A percentile compares a stretch with the other conserved stretches of the same genome.
phyloP scores from a whole-genome alignment of 1,140 invertebrate species.

The Dreissena rostriformis region DNA sequence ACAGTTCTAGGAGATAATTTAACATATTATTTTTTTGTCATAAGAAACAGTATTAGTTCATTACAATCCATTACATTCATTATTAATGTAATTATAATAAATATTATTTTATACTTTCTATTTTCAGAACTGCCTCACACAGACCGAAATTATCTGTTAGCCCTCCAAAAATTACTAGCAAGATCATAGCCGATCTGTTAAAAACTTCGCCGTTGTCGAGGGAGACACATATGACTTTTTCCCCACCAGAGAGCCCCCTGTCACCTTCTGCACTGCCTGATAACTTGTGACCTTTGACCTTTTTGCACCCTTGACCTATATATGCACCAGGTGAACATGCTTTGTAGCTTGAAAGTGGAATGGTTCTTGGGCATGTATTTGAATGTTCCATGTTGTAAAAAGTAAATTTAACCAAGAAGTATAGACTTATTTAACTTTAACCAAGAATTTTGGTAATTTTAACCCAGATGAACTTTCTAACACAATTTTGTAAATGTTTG shows the following conservation, averaged over 20 bases:
- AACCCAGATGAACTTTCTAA: too few species aligned
- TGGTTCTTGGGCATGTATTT: slow-evolving; percentile 9
- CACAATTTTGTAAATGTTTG: too few species aligned
- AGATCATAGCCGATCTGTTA: slow-evolving; percentile 66
- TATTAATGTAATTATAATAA: neutral
- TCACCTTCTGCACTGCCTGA: slow-evolving; percentile 57
- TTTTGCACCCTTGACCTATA: slow-evolving; percentile 25
- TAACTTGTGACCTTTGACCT: slow-evolving; percentile 46
- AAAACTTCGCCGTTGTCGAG: slow-evolving; percentile 53
- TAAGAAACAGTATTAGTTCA: too few species aligned
- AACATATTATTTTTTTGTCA: too few species aligned
- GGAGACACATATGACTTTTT: slow-evolving; percentile 19
- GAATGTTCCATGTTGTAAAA: slow-evolving; percentile 10
- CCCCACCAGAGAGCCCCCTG: slow-evolving; percentile 21
- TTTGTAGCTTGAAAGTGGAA: slow-evolving; percentile 37
- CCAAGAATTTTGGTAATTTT: too few species aligned
- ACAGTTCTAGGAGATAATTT: too few species aligned
- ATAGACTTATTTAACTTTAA: too few species aligned
- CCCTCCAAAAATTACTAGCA: slow-evolving; percentile 70
- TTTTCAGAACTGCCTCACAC: slow-evolving; percentile 64
- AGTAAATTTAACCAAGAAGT: too few species aligned
- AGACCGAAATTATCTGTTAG: slow-evolving; percentile 67
- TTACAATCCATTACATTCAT: too few species aligned
- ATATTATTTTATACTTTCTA: slow-evolving; percentile 31
- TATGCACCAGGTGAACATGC: slow-evolving; percentile 46